Percentiles rank a stretch among this genome's conserved stretches.
Conservation (phyloP, 1,140 invertebrate genomes). For the Odontomachus brunneus region DNA sequence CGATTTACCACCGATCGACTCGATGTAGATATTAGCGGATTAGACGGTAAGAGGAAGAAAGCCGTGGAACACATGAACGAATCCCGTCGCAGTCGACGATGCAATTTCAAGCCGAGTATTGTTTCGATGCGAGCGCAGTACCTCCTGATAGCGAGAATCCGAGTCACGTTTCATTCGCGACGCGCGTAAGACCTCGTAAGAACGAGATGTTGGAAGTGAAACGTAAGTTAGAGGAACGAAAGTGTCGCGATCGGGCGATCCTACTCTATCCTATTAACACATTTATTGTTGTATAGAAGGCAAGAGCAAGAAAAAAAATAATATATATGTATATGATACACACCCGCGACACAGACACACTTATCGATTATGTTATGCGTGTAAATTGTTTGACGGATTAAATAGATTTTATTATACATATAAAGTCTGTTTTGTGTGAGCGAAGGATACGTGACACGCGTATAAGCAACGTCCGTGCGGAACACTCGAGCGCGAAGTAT, state of each 20-base stretch:
- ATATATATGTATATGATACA: slow-evolving; percentile 61
- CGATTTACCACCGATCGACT: background rate
- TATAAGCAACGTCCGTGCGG: slow-evolving; percentile 27
- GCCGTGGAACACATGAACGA: background rate
- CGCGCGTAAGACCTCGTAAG: background rate
- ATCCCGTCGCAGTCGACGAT: background rate
- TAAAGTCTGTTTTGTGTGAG: slow-evolving; percentile 57
- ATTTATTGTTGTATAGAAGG: slow-evolving; percentile 76
- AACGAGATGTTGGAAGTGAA: slow-evolving; percentile 61
- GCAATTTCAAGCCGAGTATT: background rate
- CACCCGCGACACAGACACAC: slow-evolving; percentile 53
- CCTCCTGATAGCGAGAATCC: background rate
- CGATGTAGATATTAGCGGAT: slow-evolving; percentile 19
- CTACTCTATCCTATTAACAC: slow-evolving; percentile 67
- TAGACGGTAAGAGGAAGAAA: slow-evolving; percentile 3
- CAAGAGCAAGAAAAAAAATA: slow-evolving; percentile 46
- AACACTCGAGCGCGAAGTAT: slow-evolving; percentile 13
- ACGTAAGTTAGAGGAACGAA: slow-evolving; percentile 43
- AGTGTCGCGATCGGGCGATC: slow-evolving; percentile 61
- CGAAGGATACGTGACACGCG: slow-evolving; percentile 4
- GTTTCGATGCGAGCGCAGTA: background rate
- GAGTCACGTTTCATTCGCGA: background rate
- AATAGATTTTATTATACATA: slow-evolving; percentile 79
- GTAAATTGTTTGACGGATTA: slow-evolving; percentile 83
- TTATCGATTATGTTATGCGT: slow-evolving; percentile 82